Percentiles rank a stretch among this genome's conserved stretches.
phyloP scores from a whole-genome alignment of 2,888 invertebrate genomes.

The Chamaedrilus cognettii region DNA sequence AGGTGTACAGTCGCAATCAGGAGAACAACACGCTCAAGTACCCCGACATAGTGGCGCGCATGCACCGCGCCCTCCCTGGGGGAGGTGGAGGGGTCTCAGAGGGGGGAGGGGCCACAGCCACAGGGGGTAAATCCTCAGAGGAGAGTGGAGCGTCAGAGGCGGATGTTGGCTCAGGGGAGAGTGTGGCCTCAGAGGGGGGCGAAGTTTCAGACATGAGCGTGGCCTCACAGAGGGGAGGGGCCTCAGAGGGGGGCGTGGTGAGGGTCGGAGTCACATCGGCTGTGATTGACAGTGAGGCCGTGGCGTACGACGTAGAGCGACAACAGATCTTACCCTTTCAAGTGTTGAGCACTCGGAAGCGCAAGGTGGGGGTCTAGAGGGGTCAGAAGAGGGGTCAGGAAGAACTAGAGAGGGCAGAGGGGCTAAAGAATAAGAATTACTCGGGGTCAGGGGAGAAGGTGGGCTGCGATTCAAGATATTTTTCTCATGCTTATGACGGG shows the following conservation, averaged over 20 bases:
- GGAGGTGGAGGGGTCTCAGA: neutral
- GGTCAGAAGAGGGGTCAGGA: no score
- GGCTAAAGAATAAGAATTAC: neutral
- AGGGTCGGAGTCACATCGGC: slow-evolving; percentile 70
- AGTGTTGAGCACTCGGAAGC: slow-evolving; percentile 88
- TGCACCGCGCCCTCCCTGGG: slow-evolving; percentile 62
- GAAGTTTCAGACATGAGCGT: neutral
- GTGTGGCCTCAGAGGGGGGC: neutral
- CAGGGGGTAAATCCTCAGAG: no score
- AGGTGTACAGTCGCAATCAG: slow-evolving; percentile 93
- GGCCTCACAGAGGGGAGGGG: neutral
- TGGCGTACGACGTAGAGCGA: slow-evolving; percentile 89
- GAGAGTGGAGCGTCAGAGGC: no score
- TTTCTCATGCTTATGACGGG: no score
- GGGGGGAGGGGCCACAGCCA: slow-evolving; percentile 13
- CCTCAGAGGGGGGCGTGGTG: neutral
- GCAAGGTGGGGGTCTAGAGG: slow-evolving; percentile 85
- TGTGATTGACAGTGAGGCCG: slow-evolving; percentile 95
- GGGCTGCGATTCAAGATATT: no score
- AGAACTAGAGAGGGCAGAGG: neutral
- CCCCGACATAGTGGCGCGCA: slow-evolving; percentile 84
- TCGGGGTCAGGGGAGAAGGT: no score
- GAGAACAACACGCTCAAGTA: slow-evolving; percentile 93
- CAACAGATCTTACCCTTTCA: slow-evolving; percentile 96
- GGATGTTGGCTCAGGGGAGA: neutral